Evolutionary conservation across 2,888 invertebrate species (phyloP).

Genomic region (Slavum lentiscoides): DNA sequence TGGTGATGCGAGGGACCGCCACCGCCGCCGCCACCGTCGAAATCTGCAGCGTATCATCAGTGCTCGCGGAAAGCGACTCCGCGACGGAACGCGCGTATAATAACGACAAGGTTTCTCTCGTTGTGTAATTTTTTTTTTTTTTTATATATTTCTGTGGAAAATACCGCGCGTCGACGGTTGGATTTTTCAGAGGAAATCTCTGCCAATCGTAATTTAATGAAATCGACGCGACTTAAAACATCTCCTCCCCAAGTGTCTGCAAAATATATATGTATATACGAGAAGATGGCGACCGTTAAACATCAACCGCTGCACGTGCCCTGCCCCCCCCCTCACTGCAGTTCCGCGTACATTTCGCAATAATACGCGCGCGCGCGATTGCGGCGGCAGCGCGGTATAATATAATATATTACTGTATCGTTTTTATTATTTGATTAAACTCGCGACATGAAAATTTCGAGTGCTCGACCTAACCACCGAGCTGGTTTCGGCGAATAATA

Average conservation of each 20-base stretch:
- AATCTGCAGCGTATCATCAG: conserved; percentile 4
- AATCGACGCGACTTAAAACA: conserved; percentile 28
- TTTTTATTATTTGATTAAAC: conserved; percentile 52
- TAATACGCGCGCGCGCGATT: neutral
- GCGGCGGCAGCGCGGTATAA: neutral
- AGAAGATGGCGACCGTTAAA: conserved; percentile 31
- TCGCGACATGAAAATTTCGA: conserved; percentile 31
- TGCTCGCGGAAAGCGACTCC: conserved; percentile 29
- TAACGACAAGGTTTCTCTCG: no score
- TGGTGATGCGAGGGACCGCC: neutral
- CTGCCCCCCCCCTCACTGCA: neutral
- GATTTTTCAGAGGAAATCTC: conserved; percentile 34
- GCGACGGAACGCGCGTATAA: no score
- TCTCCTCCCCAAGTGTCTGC: neutral
- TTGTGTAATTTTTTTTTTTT: no score
- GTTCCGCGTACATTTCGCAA: neutral
- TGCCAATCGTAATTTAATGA: conserved; percentile 43
- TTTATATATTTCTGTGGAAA: no score
- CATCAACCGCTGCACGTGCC: conserved; percentile 33
- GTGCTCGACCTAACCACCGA: conserved; percentile 26
- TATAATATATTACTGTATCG: neutral
- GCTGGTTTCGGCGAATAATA: conserved; percentile 23
- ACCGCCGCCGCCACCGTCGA: neutral
- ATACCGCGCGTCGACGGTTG: neutral
- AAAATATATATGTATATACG: conserved; percentile 10